Evolutionary conservation across 2,113 vertebrate genomes (phyloP).

Genomic region (Leucoraja erinaceus): DNA sequence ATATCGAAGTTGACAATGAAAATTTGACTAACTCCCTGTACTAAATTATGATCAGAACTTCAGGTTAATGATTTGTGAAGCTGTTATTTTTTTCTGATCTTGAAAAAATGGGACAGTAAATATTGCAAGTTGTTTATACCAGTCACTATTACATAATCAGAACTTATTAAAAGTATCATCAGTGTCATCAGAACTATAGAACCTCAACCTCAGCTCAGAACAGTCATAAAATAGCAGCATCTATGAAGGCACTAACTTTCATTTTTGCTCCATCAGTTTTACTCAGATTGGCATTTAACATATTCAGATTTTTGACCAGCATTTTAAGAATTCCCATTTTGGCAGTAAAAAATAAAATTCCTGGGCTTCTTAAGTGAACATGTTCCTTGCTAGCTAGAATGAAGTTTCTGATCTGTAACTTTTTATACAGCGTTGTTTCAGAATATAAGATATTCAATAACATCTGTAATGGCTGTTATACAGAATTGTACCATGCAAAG

Average conservation of each 20-base stretch:
- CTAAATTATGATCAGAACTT: neutral
- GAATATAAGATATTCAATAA: neutral
- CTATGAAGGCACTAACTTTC: neutral
- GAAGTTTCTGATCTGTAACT: neutral
- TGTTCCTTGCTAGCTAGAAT: no score
- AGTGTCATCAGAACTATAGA: neutral
- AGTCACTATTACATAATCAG: neutral
- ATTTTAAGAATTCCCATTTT: constrained; percentile 2
- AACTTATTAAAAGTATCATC: neutral
- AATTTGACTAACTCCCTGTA: neutral
- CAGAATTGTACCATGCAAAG: neutral
- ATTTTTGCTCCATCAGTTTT: neutral
- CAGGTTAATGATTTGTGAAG: neutral
- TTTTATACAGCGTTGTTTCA: neutral
- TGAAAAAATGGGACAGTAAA: neutral
- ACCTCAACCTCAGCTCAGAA: neutral
- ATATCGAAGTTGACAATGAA: neutral
- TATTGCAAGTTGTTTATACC: neutral
- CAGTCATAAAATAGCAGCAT: neutral
- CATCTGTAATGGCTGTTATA: neutral
- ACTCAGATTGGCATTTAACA: neutral
- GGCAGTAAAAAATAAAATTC: constrained; percentile 4
- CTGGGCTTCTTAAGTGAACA: neutral
- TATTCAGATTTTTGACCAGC: neutral
- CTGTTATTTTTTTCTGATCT: neutral